Evolutionary conservation across 2,888 invertebrate genomes (phyloP).

Genomic region (Cheilosia pagana): DNA sequence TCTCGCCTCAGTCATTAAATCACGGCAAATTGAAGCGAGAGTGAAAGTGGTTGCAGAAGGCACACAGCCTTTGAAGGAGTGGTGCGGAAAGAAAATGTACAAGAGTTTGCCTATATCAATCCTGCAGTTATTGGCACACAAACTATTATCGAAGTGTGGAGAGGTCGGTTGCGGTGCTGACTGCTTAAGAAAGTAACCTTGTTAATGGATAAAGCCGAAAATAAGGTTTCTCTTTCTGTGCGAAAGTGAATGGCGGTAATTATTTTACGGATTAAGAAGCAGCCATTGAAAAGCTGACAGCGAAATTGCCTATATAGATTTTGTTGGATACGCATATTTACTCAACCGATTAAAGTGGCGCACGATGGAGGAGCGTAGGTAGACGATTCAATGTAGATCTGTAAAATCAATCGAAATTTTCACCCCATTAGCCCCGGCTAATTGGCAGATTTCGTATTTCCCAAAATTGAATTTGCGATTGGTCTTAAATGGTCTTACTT

Average conservation of each 20-base stretch:
- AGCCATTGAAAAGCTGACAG: background rate
- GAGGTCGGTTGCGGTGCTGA: background rate
- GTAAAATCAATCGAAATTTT: background rate
- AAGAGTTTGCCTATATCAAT: slow-evolving; percentile 27
- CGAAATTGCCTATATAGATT: background rate
- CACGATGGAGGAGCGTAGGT: background rate
- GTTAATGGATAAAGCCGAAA: slow-evolving; percentile 22
- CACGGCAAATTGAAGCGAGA: slow-evolving; percentile 26
- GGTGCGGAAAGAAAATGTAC: background rate
- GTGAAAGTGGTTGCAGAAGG: slow-evolving; percentile 18
- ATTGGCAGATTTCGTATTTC: background rate
- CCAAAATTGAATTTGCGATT: background rate
- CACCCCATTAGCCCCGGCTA: background rate
- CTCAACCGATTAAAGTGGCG: background rate
- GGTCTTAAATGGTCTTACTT: background rate
- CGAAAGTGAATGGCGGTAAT: background rate
- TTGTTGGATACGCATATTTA: background rate
- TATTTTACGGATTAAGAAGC: background rate
- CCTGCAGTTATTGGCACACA: slow-evolving; percentile 6
- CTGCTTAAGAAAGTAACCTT: background rate
- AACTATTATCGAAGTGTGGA: slow-evolving; percentile 27
- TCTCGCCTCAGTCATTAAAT: slow-evolving; percentile 60
- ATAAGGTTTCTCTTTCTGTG: background rate
- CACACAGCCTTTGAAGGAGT: background rate
- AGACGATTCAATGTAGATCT: background rate